Evolutionary conservation across 2,113 vertebrate species (phyloP), one percentile per base, ranked within the genome.

Genomic region (Rutilus rutilus): DNA sequence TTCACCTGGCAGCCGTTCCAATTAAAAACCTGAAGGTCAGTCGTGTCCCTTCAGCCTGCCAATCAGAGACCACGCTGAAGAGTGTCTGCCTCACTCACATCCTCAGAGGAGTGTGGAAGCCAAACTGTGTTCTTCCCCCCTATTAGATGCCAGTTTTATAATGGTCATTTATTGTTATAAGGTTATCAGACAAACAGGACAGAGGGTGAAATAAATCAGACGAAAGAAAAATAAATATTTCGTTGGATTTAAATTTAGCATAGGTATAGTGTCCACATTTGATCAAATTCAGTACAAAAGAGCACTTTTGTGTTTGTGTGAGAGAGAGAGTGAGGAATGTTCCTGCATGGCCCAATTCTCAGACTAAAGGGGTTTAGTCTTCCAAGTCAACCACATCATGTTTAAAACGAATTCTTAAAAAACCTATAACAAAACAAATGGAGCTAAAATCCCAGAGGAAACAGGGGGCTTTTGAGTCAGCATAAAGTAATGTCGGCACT

Each of bases 371-470:
- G 64, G 71, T 78, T 74, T 84, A 27, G 75, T 79, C 65, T 78
- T 54, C 64, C 52, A 50, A 80, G 84, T 85, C 47, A 86, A 73
- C 82, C 27, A 82, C 80, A 39, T 45, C 76, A 59, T 79, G 81
- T 77, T 71, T 84, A 47, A 33, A 62, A 65, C 67, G 2, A 69
- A 88, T 75, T 82, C 85, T 33, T 65, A 88, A 85, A 84, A 88
- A 86, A 80, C 2, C 86, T 75, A 57, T 54, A 79, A 67, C 52
- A 82, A 39, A 36, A 62, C 2, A 21, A 84, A 88, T 88, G 62
- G 78, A 86, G 75, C 84, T 84, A 79, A 74, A 57, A 83, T 45
- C 76, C 42, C 69, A 83, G 47, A 27, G 50, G 30, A 50, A 85
- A 71, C 59, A 27, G 19, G 67, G 80, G 79, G 62, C 21, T 73